These are phyloP conservation scores for Argynnis bischoffii DNA, from an alignment of 2,888 invertebrate genomes.

Conservation along the genomic window DNA sequence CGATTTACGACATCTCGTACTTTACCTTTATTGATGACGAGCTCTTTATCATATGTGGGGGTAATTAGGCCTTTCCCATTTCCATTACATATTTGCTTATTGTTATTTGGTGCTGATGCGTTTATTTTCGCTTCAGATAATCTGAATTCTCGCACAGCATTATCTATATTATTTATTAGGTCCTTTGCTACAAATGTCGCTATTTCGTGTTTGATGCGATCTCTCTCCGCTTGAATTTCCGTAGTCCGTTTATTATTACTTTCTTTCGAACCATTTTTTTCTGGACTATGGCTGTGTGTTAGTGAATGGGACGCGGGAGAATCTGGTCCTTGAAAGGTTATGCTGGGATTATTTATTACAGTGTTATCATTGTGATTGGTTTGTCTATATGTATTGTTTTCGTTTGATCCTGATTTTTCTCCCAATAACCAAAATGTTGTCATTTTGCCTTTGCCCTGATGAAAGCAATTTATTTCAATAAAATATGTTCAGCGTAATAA, in stretches of 20 bases:
- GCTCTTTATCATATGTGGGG: constrained; percentile 72
- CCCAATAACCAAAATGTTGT: constrained; percentile 94
- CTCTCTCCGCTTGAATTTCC: constrained; percentile 67
- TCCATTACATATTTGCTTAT: constrained; percentile 56
- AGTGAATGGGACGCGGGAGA: constrained; percentile 73
- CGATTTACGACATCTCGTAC: constrained; percentile 76
- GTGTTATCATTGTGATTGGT: constrained; percentile 50
- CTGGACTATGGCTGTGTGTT: constrained; percentile 69
- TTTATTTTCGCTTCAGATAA: constrained; percentile 71
- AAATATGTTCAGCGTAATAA: neutral
- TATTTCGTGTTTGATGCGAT: constrained; percentile 75
- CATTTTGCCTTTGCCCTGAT: constrained; percentile 94
- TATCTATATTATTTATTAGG: constrained; percentile 73
- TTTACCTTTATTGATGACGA: constrained; percentile 75
- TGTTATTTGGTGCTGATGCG: constrained; percentile 42
- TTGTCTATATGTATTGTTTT: constrained; percentile 46
- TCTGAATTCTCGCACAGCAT: constrained; percentile 68
- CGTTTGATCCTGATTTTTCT: constrained; percentile 70
- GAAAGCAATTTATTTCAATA: constrained; percentile 15
- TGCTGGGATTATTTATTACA: constrained; percentile 63
- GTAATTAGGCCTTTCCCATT: constrained; percentile 64
- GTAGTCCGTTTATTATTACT: constrained; percentile 48
- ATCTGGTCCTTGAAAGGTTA: constrained; percentile 77
- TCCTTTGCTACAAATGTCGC: constrained; percentile 76
- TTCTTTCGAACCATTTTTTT: constrained; percentile 59